Conservation (phyloP, 1,140 invertebrate species). For the Pararge aegeria region DNA sequence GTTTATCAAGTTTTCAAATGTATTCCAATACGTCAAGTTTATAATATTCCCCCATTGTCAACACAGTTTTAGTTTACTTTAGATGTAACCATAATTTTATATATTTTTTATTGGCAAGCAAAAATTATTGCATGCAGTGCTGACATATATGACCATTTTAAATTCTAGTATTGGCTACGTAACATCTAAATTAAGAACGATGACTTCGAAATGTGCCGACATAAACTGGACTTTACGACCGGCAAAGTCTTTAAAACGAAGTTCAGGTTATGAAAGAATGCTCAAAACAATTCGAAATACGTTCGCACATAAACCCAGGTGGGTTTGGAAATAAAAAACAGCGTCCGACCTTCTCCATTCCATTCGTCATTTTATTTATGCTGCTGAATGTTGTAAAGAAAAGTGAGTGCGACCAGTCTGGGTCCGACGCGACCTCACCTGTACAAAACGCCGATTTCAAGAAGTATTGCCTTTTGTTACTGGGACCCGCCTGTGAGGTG, state of each 20-base stretch:
- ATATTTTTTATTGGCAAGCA: background rate
- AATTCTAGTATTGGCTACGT: conserved; percentile 45
- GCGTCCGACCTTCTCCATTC: conserved; percentile 43
- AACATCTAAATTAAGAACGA: conserved; percentile 61
- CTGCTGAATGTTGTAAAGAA: conserved; percentile 40
- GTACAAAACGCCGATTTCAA: conserved; percentile 60
- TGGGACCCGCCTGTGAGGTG: conserved; percentile 44
- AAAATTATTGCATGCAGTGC: conserved; percentile 5
- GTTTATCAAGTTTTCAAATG: too few species aligned
- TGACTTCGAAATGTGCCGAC: conserved; percentile 57
- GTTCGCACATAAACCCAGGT: conserved; percentile 62
- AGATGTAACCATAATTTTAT: background rate
- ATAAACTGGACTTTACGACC: conserved; percentile 66
- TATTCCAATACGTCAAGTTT: too few species aligned
- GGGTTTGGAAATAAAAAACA: conserved; percentile 53
- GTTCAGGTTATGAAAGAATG: conserved; percentile 67
- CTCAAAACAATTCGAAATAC: conserved; percentile 57
- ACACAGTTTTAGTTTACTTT: background rate
- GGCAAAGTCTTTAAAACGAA: conserved; percentile 57
- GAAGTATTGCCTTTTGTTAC: conserved; percentile 69
- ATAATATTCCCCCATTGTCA: too few species aligned
- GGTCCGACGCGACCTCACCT: conserved; percentile 55
- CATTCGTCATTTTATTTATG: conserved; percentile 46
- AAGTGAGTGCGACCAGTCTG: conserved; percentile 51
- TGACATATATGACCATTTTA: conserved; percentile 23